Conservation (phyloP, 1,140 invertebrate genomes). For the Akabosia matsudoensis region DNA sequence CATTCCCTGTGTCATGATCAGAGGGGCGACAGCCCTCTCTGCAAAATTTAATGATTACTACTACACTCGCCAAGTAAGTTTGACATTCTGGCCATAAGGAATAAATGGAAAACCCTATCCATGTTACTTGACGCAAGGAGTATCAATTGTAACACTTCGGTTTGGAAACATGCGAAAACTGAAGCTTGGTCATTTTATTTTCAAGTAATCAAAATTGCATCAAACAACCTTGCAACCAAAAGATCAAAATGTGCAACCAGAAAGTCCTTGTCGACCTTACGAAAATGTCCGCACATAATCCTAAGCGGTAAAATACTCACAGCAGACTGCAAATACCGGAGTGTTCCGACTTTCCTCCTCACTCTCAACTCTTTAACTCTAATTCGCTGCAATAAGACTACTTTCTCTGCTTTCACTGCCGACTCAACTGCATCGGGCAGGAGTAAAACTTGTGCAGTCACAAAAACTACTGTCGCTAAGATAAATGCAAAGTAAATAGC, state of each 20-base stretch:
- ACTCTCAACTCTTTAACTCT: neutral
- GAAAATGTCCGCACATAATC: neutral
- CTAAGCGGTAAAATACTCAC: neutral
- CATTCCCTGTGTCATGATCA: no score
- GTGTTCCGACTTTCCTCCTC: neutral
- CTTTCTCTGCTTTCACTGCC: neutral
- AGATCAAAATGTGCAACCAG: neutral
- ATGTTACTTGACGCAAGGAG: no score
- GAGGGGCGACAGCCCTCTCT: no score
- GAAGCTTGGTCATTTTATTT: no score
- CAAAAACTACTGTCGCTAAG: neutral
- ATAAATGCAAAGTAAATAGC: neutral
- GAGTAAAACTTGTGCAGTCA: neutral
- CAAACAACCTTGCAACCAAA: neutral
- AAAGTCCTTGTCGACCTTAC: neutral
- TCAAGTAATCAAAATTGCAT: neutral
- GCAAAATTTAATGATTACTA: no score
- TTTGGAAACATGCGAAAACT: no score
- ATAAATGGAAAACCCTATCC: no score
- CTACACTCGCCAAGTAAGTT: no score
- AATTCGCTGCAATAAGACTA: neutral
- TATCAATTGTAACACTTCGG: no score
- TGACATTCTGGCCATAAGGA: no score
- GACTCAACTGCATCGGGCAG: neutral
- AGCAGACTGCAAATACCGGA: neutral